Percentiles rank a stretch among this genome's conserved stretches.
phyloP scores from a whole-genome alignment of 37 sponge, comb jelly and placozoan genomes.

The Petrosia ficiformis region DNA sequence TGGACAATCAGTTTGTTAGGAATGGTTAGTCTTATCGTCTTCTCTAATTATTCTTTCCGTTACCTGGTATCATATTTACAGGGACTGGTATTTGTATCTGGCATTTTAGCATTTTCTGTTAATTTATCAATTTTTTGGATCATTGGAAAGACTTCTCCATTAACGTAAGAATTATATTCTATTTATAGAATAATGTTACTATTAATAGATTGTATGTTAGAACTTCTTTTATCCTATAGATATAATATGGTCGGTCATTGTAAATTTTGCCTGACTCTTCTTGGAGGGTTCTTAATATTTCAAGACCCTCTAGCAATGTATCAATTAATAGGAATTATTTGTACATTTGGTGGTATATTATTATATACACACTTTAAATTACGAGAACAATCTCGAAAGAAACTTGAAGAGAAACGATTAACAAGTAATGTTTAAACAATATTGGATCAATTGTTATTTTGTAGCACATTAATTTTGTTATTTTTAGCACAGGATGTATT shows the following conservation, averaged over 20 bases:
- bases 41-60: not conserved
- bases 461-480: no score
- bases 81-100: slow-evolving; percentile 51
- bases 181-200: not conserved
- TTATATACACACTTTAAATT: slow-evolving; percentile 64
- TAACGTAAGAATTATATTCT: slow-evolving; percentile 54
- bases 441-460: no score
- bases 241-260: slow-evolving; percentile 84
- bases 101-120: slow-evolving; percentile 64
- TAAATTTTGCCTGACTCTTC: slow-evolving; percentile 77
- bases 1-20: slow-evolving; percentile 16
- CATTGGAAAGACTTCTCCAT: slow-evolving; percentile 81
- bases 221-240: slow-evolving; percentile 7
- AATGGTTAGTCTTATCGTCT: slow-evolving; percentile 22
- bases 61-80: not conserved
- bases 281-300: slow-evolving; percentile 67
- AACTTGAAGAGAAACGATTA: not conserved
- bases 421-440: no score
- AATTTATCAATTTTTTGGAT: slow-evolving; percentile 82
- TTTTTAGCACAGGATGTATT: no score
- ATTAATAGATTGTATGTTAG: not conserved
- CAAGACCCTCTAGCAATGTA: slow-evolving; percentile 54
- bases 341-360: slow-evolving; percentile 50
- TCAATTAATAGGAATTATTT: slow-evolving; percentile 59
- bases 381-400: slow-evolving; percentile 7